phyloP scores from a whole-genome alignment of 2,113 vertebrate species.

The Aldabrachelys gigantea region DNA sequence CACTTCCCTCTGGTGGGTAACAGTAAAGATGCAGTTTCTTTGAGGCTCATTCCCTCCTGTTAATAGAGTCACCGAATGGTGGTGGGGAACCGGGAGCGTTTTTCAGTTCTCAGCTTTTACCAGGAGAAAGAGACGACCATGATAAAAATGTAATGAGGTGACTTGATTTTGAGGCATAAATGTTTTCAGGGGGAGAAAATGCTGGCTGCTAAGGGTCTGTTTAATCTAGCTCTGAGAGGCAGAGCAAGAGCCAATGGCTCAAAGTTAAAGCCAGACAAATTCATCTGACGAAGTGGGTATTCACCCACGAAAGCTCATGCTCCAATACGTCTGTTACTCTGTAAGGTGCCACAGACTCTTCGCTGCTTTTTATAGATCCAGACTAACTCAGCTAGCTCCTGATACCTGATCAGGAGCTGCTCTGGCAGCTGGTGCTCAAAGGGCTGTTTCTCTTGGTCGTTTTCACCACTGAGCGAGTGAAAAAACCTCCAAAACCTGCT shows the following conservation, averaged over 20 bases:
- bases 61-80: background rate
- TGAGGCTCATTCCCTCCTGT: background rate
- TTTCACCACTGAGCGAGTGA: background rate
- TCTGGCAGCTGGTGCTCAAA: too few relatives aligned
- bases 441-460: background rate
- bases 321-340: too few relatives aligned
- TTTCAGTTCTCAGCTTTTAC: too few relatives aligned
- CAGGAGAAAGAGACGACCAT: background rate
- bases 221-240: background rate
- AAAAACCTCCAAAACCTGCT: background rate
- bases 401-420: too few relatives aligned
- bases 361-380: too few relatives aligned
- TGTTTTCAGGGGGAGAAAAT: background rate
- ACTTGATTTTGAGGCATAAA: background rate
- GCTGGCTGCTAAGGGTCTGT: too few relatives aligned
- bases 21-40: background rate
- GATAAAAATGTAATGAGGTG: fast-evolving
- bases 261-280: background rate
- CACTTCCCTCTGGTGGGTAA: background rate
- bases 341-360: too few relatives aligned
- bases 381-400: too few relatives aligned
- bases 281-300: background rate
- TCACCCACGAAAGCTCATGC: too few relatives aligned
- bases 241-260: background rate
- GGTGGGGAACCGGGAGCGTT: background rate